These are phyloP conservation scores for Notarius quadriscutis DNA, from an alignment of 2,113 vertebrate species.

Conservation along the genomic window DNA sequence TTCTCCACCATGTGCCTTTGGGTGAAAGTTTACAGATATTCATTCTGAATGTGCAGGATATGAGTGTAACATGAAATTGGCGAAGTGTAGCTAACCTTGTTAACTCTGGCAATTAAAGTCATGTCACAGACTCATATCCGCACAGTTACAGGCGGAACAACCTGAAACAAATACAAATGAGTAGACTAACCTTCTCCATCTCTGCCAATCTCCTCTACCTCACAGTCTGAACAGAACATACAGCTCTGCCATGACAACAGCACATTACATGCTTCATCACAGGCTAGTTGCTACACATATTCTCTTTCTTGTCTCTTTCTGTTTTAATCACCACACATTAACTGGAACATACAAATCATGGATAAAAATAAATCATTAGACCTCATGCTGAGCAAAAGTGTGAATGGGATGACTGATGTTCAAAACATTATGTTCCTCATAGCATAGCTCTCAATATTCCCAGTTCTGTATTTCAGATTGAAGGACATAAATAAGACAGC, in stretches of 20 bases:
- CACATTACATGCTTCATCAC: conserved; percentile 36
- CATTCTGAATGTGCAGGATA: conserved; percentile 62
- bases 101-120: conserved; percentile 74
- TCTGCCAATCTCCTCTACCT: conserved; percentile 36
- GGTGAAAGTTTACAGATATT: conserved; percentile 67
- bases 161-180: conserved; percentile 64
- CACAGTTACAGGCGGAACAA: conserved; percentile 57
- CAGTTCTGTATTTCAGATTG: neutral
- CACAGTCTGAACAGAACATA: conserved; percentile 19
- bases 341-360: conserved; percentile 22
- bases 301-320: conserved; percentile 37
- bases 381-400: conserved; percentile 16
- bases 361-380: conserved; percentile 23
- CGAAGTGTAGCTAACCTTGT: conserved; percentile 70
- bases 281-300: conserved; percentile 22
- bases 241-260: conserved; percentile 36
- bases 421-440: conserved; percentile 1
- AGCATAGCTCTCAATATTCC: neutral
- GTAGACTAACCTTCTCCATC: conserved; percentile 43
- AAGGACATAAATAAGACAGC: neutral
- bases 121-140: conserved; percentile 67
- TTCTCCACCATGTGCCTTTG: conserved; percentile 63
- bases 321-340: conserved; percentile 19
- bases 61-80: conserved; percentile 62
- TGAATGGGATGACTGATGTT: conserved; percentile 32